Evolutionary conservation across 1,140 invertebrate species (phyloP), one percentile per base, ranked within the genome.

Genomic region (Theocolax elegans): DNA sequence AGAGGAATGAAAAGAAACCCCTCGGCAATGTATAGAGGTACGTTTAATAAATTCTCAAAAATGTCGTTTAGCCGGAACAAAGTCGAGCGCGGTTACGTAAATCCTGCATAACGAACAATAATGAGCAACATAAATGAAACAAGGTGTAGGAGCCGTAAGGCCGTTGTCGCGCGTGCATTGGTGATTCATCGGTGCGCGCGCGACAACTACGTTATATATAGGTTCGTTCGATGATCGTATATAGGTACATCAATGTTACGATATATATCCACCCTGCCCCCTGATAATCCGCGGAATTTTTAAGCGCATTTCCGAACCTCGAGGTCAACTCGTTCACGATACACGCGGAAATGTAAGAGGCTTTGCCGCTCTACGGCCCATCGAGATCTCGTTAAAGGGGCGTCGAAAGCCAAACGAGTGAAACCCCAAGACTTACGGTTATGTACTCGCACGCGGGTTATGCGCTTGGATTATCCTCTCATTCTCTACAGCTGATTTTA

Each of bases 351-450:
- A 72, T 76, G 75, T 79, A 79, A 81, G 78, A 79, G 79, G 83
- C 79, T 85, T 84, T 77, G 51, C 51, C 58, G 71, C 53, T 35
- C 10, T 35, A 35, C n/a, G n/a, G n/a, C n/a, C n/a, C n/a, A 10
- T 38, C 27, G 2, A 40, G 75, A 82, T 82, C 79, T 82, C 76
- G 80, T 85, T 85, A 85, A 74, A 73, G 68, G 75, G 77, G 78
- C 74, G 75, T 76, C 74, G 75, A 80, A 80, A 81, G 79, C 74
- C 78, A 78, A 77, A 67, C 76, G 62, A 62, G 48, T 44, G 49
- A 69, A 51, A 68, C 63, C 64, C 23, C 4, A 35, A 23, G 6
- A n/a, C 17, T n/a, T n/a, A n/a, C n/a, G n/a, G n/a, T n/a, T n/a
- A n/a, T n/a, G n/a, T n/a, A n/a, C n/a, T n/a, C n/a, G 2, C 51